Base-by-base conservation (phyloP, 1,140 invertebrate genomes). In the Coptotermes formosanus region DNA sequence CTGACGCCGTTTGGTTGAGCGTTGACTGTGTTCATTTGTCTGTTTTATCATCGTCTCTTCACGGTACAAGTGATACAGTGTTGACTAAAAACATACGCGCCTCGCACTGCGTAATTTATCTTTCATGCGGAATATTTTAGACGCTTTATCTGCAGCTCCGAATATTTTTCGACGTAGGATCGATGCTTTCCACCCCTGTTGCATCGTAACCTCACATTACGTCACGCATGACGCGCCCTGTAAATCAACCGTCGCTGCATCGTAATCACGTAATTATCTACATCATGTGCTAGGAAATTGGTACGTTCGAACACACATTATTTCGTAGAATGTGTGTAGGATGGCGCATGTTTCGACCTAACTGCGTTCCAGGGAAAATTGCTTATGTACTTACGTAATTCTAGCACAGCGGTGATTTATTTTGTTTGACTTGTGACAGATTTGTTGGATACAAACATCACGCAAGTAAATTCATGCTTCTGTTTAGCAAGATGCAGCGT, bases 181-280 rank as follows among this genome's bases (percentile, higher is more conserved):
- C 12, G 21, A 64, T 16, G 19, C 59, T 23, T 75, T 30, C 30
- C 64, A 75, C 16, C 64, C 64, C n/a, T 30, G 64, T 30, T n/a
- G 25, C 64, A 3, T 12, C 4, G 64, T 75, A 75, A 75, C 64
- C 64, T 25, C 64, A 75, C n/a, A 75, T 30, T 75, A 75, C n/a
- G 9, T 75, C 64, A 75, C 64, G 25, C 3, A 1, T 75, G 25
- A 75, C 16, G 64, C 64, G n/a, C n/a, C 30, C n/a, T 75, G n/a
- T 30, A 3, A 30, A 75, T 23, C 7, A 75, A 30, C 64, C 64
- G 30, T 30, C 25, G 9, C 64, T 75, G 25, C 64, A 75, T 75
- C n/a, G 64, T 75, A 75, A 75, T 75, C 30, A 75, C 25, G 64
- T 75, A n/a, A 75, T n/a, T 75, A 75, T 75, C 7, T 75, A 75